These are phyloP conservation scores for Tholera decimalis DNA, from an alignment of 2,888 invertebrate species.

Conservation along the genomic window DNA sequence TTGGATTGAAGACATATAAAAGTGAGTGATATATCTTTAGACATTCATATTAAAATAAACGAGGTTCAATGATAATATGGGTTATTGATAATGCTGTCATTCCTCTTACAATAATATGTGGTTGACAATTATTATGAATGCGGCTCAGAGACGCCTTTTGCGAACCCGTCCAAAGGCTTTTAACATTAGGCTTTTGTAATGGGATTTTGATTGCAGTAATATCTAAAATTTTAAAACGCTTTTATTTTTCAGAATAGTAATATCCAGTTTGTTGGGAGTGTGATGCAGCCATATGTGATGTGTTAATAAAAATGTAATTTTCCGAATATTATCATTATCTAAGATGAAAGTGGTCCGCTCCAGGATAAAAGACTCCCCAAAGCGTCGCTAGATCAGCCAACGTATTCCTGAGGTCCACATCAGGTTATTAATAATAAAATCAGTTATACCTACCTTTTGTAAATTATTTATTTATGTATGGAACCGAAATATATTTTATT, in stretches of 20 bases:
- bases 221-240: neutral
- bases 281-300: neutral
- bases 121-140: constrained; percentile 8
- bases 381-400: neutral
- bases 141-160: constrained; percentile 81
- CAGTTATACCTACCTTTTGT: neutral
- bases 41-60: neutral
- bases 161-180: constrained; percentile 85
- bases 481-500: neutral
- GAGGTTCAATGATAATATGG: neutral
- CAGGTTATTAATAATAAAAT: neutral
- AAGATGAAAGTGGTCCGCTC: neutral
- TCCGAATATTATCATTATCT: neutral
- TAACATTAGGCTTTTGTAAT: constrained; percentile 85
- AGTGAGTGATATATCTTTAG: constrained; percentile 37
- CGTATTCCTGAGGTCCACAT: neutral
- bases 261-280: neutral
- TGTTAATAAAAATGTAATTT: neutral
- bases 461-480: neutral
- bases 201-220: constrained; percentile 71
- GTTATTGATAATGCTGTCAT: too few species aligned
- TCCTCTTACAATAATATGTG: neutral
- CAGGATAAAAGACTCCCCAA: neutral
- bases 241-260: constrained; percentile 12
- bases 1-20: constrained; percentile 36